Evolutionary conservation across 2,797 vertebrate genomes (phyloP).

Genomic region (Anomalospiza imberbis): DNA sequence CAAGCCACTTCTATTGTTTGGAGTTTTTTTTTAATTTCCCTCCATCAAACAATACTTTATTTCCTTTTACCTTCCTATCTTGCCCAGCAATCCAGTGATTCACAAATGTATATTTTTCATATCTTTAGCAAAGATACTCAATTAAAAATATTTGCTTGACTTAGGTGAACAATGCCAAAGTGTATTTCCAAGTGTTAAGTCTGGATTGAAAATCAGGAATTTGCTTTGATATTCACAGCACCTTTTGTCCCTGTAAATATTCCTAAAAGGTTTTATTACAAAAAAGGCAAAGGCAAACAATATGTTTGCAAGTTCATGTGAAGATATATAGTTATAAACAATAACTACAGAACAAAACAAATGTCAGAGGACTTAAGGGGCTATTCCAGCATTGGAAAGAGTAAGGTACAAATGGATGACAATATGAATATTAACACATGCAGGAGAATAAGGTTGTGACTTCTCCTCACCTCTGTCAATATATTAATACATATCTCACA

Average conservation of each 20-base stretch:
- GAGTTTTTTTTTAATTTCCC: not conserved
- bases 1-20: not conserved
- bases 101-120: not conserved
- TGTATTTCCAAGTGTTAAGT: not conserved
- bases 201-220: not conserved
- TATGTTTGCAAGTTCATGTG: not conserved
- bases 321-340: not conserved
- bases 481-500: not conserved
- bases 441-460: not conserved
- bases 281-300: not conserved
- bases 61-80: not conserved
- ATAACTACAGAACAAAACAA: not conserved
- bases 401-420: not conserved
- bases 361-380: not conserved
- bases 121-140: not conserved
- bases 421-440: not conserved
- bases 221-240: not conserved
- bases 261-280: not conserved
- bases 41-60: not conserved
- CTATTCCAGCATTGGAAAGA: not conserved
- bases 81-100: not conserved
- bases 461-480: not conserved
- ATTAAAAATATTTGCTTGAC: not conserved
- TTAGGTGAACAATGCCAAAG: not conserved
- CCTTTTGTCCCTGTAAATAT: not conserved